These are phyloP conservation scores for Galaxea fascicularis DNA, from an alignment of 92 coral and sea anemone species.

Conservation along the genomic window DNA sequence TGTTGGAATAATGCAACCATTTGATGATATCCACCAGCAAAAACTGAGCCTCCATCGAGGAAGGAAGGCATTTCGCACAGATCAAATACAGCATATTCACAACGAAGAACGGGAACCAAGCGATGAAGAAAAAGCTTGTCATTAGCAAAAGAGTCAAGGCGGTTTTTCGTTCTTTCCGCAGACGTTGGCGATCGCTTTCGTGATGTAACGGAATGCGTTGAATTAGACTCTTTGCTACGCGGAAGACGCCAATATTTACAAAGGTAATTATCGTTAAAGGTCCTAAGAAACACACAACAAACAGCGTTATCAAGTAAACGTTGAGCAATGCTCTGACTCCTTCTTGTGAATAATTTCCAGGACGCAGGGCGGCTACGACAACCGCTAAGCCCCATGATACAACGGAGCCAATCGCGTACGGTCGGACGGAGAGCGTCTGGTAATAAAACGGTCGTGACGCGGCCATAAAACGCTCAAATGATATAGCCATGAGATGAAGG, in stretches of 20 bases:
- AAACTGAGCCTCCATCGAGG: conserved; percentile 24
- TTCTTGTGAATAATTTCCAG: conserved; percentile 33
- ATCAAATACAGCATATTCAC: conserved; percentile 64
- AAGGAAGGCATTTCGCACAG: conserved; percentile 54
- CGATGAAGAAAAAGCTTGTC: conserved; percentile 81
- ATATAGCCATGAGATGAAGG: conserved; percentile 86
- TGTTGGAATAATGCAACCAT: conserved; percentile 94
- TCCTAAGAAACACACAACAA: conserved; percentile 64
- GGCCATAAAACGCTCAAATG: conserved; percentile 90
- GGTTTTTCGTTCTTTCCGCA: conserved; percentile 80
- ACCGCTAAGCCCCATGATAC: conserved; percentile 78
- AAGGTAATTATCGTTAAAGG: conserved; percentile 71
- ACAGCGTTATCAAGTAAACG: conserved; percentile 39
- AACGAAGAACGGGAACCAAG: conserved; percentile 85
- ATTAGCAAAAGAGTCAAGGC: conserved; percentile 78
- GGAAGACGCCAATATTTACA: conserved; percentile 73
- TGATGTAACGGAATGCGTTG: conserved; percentile 41
- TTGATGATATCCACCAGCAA: conserved; percentile 78
- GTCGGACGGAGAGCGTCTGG: conserved; percentile 72
- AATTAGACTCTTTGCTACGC: conserved; percentile 67
- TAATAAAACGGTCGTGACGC: conserved; percentile 86
- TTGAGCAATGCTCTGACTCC: background rate
- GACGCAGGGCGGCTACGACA: conserved; percentile 65
- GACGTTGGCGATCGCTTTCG: conserved; percentile 22
- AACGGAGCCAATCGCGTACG: conserved; percentile 67